Base-by-base conservation (phyloP, 2,113 vertebrate species). In the Myodes glareolus region DNA sequence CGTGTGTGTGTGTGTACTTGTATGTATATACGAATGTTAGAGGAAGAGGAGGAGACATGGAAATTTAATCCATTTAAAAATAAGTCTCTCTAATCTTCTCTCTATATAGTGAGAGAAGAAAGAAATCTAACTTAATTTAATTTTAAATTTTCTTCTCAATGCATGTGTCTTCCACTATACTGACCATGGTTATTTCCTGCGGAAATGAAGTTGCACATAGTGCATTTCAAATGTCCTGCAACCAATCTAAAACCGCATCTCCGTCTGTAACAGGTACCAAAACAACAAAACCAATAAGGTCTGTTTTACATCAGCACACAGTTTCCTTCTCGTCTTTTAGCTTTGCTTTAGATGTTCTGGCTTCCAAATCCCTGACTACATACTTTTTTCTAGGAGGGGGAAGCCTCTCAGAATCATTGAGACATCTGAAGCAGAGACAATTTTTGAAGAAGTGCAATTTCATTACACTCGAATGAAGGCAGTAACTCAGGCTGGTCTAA, bases 401-500 rank as follows among this genome's bases (percentile, higher is more conserved):
- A 58, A 82, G 25, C n/a, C 91, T 92, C 0, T 75, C 11, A 1
- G 89, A 94, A 86, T 85, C 95, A 91, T 1, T 82, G 93, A 97
- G 95, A 95, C 77, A 91, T 97, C 88, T 94, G 87, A 98, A 96
- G 82, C 89, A 92, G 86, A 96, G 96, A 92, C 23, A 63, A 68
- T 92, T 95, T 97, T 97, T 93, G 82, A 97, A 95, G 86, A 89
- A 82, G 47, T 3, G 0, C 82, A 87, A 75, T 97, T 96, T 90
- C 97, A 85, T 96, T 84, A 70, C 33, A n/a, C 10, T 87, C 16
- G 25, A 70, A 94, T 36, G 61, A 36, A 92, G 92, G 82, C 96
- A 52, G 92, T 97, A 96, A 96, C 96, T 97, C 97, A 93, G 75
- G 78, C 93, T 93, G 93, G 91, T 95, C 91, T 84, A 73, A 96